Evolutionary conservation across 2,797 vertebrate species (phyloP).

Genomic region (Gadopsis marmoratus): DNA sequence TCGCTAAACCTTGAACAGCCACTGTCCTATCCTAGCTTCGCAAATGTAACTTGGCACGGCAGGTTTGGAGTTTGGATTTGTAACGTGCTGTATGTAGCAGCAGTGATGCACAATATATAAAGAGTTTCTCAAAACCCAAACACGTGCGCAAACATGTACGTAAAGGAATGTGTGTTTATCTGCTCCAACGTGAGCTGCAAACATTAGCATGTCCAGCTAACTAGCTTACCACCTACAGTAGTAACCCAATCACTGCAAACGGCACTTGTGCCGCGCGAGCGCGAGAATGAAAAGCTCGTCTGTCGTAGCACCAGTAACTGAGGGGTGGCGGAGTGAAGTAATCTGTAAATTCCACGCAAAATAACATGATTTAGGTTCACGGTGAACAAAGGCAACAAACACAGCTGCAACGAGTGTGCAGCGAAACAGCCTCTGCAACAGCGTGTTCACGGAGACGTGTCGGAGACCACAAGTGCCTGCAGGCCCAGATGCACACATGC

Average conservation of each 20-base stretch:
- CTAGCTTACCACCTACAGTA: neutral
- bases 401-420: slow-evolving; percentile 39
- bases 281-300: neutral
- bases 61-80: neutral
- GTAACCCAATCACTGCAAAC: neutral
- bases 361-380: slow-evolving; percentile 14
- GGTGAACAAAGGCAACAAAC: slow-evolving; percentile 31
- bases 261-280: neutral
- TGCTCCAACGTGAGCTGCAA: neutral
- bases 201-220: neutral
- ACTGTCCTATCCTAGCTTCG: neutral
- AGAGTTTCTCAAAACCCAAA: neutral
- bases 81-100: neutral
- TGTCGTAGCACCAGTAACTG: neutral
- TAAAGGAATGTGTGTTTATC: neutral
- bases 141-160: neutral
- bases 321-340: accelerated
- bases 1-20: neutral
- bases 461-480: slow-evolving; percentile 41
- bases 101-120: neutral
- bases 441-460: slow-evolving; percentile 15
- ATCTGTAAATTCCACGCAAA: neutral
- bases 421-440: slow-evolving; percentile 17
- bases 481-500: slow-evolving; percentile 30
- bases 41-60: no score